Base-by-base conservation (phyloP, 1,140 invertebrate genomes). In the Pseudobourletiella spinata region DNA sequence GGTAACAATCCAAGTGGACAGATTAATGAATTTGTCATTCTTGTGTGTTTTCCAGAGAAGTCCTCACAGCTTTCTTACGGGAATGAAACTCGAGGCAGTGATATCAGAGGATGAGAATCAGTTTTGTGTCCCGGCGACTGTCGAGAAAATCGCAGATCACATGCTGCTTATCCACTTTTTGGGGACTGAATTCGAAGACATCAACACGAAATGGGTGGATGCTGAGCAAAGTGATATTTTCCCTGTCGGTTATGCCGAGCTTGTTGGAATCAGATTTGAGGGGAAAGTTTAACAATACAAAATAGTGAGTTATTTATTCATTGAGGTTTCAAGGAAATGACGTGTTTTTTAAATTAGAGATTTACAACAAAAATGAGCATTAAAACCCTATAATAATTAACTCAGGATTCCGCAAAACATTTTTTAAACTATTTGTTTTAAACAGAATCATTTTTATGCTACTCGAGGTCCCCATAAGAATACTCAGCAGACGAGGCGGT, bases 401-500 rank as follows among this genome's bases (percentile, higher is more conserved):
- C n/a, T n/a, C n/a, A n/a, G n/a, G n/a, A n/a, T n/a, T n/a, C n/a
- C n/a, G n/a, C n/a, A n/a, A n/a, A n/a, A n/a, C n/a, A n/a, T n/a
- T n/a, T n/a, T n/a, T n/a, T n/a, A n/a, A n/a, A n/a, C n/a, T n/a
- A n/a, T n/a, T n/a, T n/a, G n/a, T n/a, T n/a, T n/a, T n/a, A n/a
- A n/a, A n/a, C n/a, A n/a, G n/a, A n/a, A n/a, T n/a, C n/a, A n/a
- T n/a, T n/a, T n/a, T n/a, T n/a, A n/a, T n/a, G n/a, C n/a, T n/a
- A n/a, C n/a, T n/a, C n/a, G n/a, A n/a, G n/a, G n/a, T n/a, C n/a
- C n/a, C n/a, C n/a, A n/a, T n/a, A n/a, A n/a, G n/a, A n/a, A n/a
- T n/a, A 15, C 60, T 86, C 76, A 97, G 74, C 93, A 94, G 57
- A 98, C 93, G 63, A 98, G 81, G 74, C 96, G 82, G 75, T 99